Evolutionary conservation across 2,888 invertebrate species (phyloP).

Genomic region (Drosophila fulvimacula): DNA sequence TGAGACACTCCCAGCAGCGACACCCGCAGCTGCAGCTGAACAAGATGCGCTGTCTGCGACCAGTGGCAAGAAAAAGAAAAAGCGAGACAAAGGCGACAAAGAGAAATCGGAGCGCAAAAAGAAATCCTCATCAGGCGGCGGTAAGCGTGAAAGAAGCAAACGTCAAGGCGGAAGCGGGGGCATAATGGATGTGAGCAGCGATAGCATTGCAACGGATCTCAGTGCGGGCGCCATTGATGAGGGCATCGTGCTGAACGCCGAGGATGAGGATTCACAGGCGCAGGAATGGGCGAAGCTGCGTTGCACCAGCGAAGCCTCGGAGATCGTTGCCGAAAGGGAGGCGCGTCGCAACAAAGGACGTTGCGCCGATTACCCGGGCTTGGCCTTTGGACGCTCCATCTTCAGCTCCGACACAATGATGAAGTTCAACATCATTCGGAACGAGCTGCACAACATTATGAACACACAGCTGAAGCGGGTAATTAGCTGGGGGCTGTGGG

Average conservation of each 20-base stretch:
- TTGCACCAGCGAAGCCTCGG: slow-evolving; percentile 95
- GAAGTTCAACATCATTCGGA: slow-evolving; percentile 98
- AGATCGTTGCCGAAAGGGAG: slow-evolving; percentile 94
- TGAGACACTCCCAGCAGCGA: slow-evolving; percentile 64
- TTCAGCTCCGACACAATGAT: slow-evolving; percentile 99
- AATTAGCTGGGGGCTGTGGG: slow-evolving; percentile 78
- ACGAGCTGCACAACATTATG: slow-evolving; percentile 98
- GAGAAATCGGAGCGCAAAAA: slow-evolving; percentile 78
- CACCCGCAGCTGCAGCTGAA: slow-evolving; percentile 10
- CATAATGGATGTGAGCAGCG: slow-evolving; percentile 67
- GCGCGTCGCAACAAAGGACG: slow-evolving; percentile 90
- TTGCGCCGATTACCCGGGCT: slow-evolving; percentile 96
- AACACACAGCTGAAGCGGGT: slow-evolving; percentile 98
- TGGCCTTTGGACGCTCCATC: slow-evolving; percentile 95
- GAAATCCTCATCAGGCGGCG: slow-evolving; percentile 51
- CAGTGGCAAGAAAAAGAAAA: slow-evolving; percentile 65
- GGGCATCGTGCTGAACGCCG: slow-evolving; percentile 85
- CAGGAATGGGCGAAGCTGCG: slow-evolving; percentile 93
- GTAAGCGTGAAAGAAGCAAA: slow-evolving; percentile 74
- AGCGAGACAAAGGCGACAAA: slow-evolving; percentile 66
- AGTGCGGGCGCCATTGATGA: slow-evolving; percentile 84
- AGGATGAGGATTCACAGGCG: slow-evolving; percentile 91
- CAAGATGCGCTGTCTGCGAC: slow-evolving; percentile 14
- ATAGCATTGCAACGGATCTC: slow-evolving; percentile 72
- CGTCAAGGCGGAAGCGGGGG: slow-evolving; percentile 33